Percentiles rank a stretch among this genome's conserved stretches.
Evolutionary conservation across 2,888 invertebrate species (phyloP).

Genomic region (Gastracanthus pulcherrimus): DNA sequence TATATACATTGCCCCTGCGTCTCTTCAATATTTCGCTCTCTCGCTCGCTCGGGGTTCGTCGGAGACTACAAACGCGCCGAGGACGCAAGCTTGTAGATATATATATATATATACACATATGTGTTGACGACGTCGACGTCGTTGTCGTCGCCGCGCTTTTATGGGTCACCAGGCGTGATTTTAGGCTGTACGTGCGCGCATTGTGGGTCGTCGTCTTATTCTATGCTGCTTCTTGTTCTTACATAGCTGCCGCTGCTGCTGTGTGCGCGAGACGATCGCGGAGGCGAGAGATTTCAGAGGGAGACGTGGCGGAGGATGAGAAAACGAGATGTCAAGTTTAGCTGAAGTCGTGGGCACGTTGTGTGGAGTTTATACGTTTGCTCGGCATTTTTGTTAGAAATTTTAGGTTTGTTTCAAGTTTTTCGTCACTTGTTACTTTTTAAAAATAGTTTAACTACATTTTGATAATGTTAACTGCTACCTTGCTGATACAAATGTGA

Average conservation of each 20-base stretch:
- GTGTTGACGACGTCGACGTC: background rate
- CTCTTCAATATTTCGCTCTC: background rate
- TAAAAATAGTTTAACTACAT: no score
- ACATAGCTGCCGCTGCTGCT: background rate
- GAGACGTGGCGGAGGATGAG: background rate
- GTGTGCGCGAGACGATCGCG: background rate
- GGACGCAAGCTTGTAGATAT: background rate
- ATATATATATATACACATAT: background rate
- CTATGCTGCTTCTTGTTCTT: conserved; percentile 19
- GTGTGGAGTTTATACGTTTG: no score
- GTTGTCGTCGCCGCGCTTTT: conserved; percentile 59
- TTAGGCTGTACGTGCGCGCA: conserved; percentile 41
- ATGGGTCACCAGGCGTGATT: conserved; percentile 64
- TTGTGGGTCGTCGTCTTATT: conserved; percentile 31
- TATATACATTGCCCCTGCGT: background rate
- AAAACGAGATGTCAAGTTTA: no score
- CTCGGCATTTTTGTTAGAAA: no score
- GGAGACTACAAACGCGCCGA: background rate
- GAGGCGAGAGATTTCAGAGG: background rate
- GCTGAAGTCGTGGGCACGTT: no score
- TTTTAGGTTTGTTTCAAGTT: no score
- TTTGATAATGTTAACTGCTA: no score
- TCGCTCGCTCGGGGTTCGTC: no score
- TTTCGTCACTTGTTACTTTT: no score
- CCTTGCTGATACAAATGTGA: no score